Percentiles rank a stretch among this genome's conserved stretches.
Conservation (phyloP, 2,888 invertebrate species). For the Alloplasta piceator region DNA sequence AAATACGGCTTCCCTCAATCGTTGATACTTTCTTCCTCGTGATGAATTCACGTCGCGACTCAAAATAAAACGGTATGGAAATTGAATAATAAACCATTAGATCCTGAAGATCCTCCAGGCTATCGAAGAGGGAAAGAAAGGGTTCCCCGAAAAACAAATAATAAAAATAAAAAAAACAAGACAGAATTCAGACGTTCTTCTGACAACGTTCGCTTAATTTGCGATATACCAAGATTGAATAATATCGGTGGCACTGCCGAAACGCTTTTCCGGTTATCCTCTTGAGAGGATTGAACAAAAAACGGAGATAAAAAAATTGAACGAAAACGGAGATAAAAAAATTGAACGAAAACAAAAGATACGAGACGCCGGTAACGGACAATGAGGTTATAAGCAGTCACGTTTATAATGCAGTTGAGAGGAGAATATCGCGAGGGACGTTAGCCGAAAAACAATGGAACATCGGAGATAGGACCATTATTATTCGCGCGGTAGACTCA, state of each 20-base stretch:
- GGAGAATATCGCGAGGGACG: conserved; percentile 73
- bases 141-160: too few species aligned
- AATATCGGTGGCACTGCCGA: conserved; percentile 2
- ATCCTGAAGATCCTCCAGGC: not conserved
- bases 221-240: conserved; percentile 12
- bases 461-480: conserved; percentile 79
- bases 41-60: too few species aligned
- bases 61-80: too few species aligned
- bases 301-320: not conserved
- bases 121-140: not conserved
- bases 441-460: conserved; percentile 75
- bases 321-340: conserved; percentile 65
- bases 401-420: conserved; percentile 69
- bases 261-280: conserved; percentile 14
- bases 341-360: conserved; percentile 72
- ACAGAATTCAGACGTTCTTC: not conserved
- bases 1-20: conserved; percentile 8
- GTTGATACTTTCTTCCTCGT: not conserved
- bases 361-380: conserved; percentile 66
- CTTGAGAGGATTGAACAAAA: not conserved
- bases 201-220: not conserved
- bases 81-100: too few species aligned
- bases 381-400: conserved; percentile 74
- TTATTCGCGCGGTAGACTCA: conserved; percentile 78
- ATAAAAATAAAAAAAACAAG: not conserved